These are phyloP conservation scores for Gymnopithys bicolor DNA, from an alignment of 2,797 vertebrate genomes.

Conservation along the genomic window DNA sequence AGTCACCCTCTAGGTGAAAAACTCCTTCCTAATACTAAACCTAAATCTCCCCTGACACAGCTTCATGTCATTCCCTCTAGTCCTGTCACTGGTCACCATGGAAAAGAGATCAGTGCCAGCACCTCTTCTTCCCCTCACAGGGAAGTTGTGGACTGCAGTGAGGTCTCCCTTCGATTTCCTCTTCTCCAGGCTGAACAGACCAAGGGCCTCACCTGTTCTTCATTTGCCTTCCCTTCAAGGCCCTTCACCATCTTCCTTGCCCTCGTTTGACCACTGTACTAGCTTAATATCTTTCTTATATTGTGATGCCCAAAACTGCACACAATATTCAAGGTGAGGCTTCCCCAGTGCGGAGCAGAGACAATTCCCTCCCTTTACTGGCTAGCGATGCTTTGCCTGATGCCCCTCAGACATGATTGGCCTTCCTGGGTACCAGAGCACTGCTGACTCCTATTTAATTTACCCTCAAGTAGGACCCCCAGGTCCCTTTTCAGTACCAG, in stretches of 20 bases:
- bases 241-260: not conserved
- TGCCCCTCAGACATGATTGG: rapidly evolving
- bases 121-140: not conserved
- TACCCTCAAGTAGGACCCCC: rapidly evolving
- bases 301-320: not conserved
- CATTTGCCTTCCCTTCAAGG: not conserved
- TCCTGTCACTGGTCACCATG: not conserved
- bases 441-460: rapidly evolving
- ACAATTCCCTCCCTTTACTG: rapidly evolving
- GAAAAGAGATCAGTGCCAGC: not conserved
- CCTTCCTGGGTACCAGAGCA: not conserved
- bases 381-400: not conserved
- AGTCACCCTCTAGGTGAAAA: not conserved
- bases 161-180: not conserved
- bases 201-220: rapidly evolving
- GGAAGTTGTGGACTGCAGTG: not conserved
- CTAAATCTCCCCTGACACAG: not conserved
- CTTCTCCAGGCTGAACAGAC: not conserved
- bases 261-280: not conserved
- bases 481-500: rapidly evolving
- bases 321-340: rapidly evolving
- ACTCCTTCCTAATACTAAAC: not conserved
- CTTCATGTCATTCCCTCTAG: rapidly evolving
- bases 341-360: rapidly evolving
- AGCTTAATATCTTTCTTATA: not conserved